phyloP scores from a whole-genome alignment of 2,888 invertebrate genomes.

The Tineola bisselliella region DNA sequence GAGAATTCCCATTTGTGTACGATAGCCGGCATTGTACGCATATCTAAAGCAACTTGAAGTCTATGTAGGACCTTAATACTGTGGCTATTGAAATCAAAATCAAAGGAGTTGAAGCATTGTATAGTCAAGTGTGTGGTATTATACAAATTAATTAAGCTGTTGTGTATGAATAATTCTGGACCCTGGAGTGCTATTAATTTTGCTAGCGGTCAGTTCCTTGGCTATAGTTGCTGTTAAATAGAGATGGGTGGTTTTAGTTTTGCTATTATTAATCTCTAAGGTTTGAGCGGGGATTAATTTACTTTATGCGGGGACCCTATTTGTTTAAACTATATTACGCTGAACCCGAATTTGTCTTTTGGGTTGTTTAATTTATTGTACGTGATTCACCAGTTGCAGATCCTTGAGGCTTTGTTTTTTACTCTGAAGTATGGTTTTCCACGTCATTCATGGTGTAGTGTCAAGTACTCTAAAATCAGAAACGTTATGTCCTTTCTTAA shows the following conservation, averaged over 20 bases:
- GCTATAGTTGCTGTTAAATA: constrained; percentile 2
- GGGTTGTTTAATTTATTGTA: no score
- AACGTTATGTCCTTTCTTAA: no score
- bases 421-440: no score
- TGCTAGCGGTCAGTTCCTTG: constrained; percentile 55
- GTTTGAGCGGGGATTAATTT: background rate
- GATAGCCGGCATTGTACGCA: background rate
- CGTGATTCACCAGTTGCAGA: no score
- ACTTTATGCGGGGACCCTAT: background rate
- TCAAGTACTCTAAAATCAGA: no score
- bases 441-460: no score
- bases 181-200: constrained; percentile 54
- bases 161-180: constrained; percentile 42
- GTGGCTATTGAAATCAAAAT: background rate
- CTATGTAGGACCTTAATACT: background rate
- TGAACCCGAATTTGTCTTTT: background rate
- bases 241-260: background rate
- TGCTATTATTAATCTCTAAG: background rate
- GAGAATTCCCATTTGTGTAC: constrained; percentile 11
- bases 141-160: constrained; percentile 62
- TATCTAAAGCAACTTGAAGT: background rate
- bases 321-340: background rate
- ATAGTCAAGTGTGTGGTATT: constrained; percentile 25
- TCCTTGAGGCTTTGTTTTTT: no score
- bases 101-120: background rate